phyloP scores from a whole-genome alignment of 1,140 invertebrate species.

The Brachystomella parvula region DNA sequence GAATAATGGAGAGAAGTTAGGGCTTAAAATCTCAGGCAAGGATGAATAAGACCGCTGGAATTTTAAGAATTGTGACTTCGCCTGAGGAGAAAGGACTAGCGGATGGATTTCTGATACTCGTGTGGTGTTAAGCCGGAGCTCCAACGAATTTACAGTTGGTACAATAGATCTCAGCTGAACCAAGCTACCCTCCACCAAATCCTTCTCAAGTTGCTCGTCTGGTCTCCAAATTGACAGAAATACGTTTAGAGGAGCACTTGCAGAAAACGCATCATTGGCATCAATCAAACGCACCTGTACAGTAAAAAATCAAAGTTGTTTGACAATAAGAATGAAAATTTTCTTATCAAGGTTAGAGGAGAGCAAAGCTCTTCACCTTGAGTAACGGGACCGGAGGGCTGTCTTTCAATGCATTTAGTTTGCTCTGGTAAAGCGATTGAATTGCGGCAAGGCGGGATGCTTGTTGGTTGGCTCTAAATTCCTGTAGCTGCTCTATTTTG shows the following conservation, averaged over 20 bases:
- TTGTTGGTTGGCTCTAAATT: background rate
- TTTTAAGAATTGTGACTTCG: background rate
- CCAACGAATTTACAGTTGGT: background rate
- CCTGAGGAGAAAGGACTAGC: background rate
- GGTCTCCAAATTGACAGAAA: constrained; percentile 4
- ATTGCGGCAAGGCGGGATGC: background rate
- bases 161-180: background rate
- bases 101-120: background rate
- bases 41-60: background rate
- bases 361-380: background rate
- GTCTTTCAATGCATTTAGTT: background rate
- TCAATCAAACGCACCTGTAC: background rate
- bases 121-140: background rate
- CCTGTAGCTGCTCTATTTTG: background rate
- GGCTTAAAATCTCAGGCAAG: background rate
- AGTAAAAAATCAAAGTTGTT: no score
- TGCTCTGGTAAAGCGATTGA: background rate
- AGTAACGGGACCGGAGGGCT: background rate
- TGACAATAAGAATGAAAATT: background rate
- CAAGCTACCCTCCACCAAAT: background rate
- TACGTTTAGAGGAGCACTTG: background rate
- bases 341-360: background rate
- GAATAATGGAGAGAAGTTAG: background rate
- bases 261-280: background rate
- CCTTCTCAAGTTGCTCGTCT: background rate